Evolutionary conservation across 2,113 vertebrate species (phyloP).

Genomic region (Campylomormyrus numenius): DNA sequence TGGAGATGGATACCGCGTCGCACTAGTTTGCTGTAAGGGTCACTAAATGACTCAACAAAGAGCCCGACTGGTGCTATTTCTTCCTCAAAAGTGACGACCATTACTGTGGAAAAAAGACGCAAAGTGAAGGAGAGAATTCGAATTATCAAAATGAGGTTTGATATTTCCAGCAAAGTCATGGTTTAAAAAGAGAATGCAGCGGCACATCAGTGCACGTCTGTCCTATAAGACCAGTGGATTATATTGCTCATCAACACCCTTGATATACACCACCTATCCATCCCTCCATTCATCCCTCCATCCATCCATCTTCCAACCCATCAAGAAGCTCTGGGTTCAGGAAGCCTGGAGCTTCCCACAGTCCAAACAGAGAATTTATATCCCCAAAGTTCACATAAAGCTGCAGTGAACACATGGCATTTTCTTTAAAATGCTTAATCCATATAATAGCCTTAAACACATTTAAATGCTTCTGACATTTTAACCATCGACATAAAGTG

Average conservation of each 20-base stretch:
- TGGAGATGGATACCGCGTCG: not conserved
- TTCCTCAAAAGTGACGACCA: not conserved
- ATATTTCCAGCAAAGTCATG: not conserved
- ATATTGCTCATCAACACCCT: not conserved
- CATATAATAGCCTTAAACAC: conserved; percentile 1
- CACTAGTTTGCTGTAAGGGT: not conserved
- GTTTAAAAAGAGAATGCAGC: not conserved
- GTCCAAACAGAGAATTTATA: not conserved
- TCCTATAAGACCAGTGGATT: not conserved
- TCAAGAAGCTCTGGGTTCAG: not conserved
- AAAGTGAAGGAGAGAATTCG: not conserved
- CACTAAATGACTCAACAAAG: not conserved
- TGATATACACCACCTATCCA: not conserved
- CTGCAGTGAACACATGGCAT: not conserved
- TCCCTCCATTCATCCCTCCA: not conserved
- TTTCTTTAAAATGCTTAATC: not conserved
- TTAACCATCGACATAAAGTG: not conserved
- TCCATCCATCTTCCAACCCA: not conserved
- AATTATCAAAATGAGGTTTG: not conserved
- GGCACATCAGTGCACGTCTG: not conserved
- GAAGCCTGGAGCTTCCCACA: not conserved
- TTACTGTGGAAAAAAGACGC: not conserved
- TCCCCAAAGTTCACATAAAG: not conserved
- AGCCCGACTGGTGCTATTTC: not conserved
- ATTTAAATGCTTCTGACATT: not conserved